Percentiles rank a stretch among this genome's conserved stretches.
Conservation (phyloP, 2,113 vertebrate species). For the Phrynosoma blainvillii region DNA sequence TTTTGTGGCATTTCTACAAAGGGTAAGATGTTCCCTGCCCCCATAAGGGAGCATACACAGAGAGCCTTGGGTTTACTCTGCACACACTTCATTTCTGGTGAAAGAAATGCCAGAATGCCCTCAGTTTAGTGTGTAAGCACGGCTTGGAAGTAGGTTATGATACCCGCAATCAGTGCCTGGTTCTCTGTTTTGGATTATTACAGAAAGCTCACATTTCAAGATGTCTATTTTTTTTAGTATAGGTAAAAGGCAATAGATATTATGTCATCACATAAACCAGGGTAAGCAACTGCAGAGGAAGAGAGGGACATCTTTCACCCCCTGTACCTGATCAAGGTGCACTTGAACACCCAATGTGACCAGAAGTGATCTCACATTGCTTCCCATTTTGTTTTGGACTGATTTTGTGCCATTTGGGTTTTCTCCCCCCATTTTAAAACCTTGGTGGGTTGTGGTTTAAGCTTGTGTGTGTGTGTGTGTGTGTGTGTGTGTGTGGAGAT, state of each 20-base stretch:
- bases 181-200: neutral
- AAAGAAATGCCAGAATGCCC: neutral
- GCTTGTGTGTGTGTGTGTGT: too few relatives aligned
- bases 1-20: accelerated
- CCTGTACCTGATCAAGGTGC: too few relatives aligned
- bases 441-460: too few relatives aligned
- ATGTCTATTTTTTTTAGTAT: neutral
- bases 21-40: neutral
- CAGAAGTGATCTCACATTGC: too few relatives aligned
- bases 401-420: too few relatives aligned
- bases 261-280: neutral
- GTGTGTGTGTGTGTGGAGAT: too few relatives aligned
- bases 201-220: neutral
- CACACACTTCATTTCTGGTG: neutral
- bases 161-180: neutral
- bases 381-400: too few relatives aligned
- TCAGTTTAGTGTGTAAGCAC: neutral
- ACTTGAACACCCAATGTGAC: too few relatives aligned
- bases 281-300: too few relatives aligned
- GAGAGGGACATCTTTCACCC: too few relatives aligned
- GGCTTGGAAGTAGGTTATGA: neutral
- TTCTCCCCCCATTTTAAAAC: too few relatives aligned
- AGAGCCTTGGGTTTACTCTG: neutral
- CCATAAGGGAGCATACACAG: too few relatives aligned
- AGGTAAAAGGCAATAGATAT: neutral